Evolutionary conservation across 2,113 vertebrate genomes (phyloP), one percentile per base, ranked within the genome.

Genomic region (Nibea coibor): DNA sequence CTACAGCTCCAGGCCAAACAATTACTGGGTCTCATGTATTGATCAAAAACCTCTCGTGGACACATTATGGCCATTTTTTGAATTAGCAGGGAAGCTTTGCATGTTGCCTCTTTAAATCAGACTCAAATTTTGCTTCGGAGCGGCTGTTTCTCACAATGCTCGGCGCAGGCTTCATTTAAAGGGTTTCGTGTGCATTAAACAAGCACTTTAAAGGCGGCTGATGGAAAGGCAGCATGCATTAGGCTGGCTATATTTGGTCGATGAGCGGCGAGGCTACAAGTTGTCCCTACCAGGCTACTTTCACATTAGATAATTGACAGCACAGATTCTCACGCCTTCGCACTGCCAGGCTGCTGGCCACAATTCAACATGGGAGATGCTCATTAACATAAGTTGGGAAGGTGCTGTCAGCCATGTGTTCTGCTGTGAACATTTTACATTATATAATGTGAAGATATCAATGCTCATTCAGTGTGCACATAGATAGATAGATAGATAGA

Each of bases 341-440:
- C 85, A 85, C 84, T 78, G 79, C 81, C 80, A 83, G 86, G 58
- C 84, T 87, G 79, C 78, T 90, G 86, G 90, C 82, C 88, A 80
- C 81, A 28, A n/a, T 71, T 87, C 90, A 83, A 67, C 86, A 63
- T 45, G 80, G 56, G 82, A 88, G 61, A 83, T 63, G 81, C 87
- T 93, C 84, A 89, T 91, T 91, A 91, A 87, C 89, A 90, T 89
- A 89, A 88, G 81, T 81, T 84, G 63, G 80, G 78, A 80, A 76
- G 63, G 54, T 75, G 69, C 83, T 86, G 86, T 87, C 82, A 85
- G 77, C 86, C 75, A 75, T 70, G 80, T 53, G 62, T 31, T 72
- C 63, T 72, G 57, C 56, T 58, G 35, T 35, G 50, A 75, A 80
- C 59, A 69, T 57, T 69, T 81, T 22, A 63, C n/a, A 42, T 80